Conservation (phyloP, 2,888 invertebrate species). For the Mantis religiosa region DNA sequence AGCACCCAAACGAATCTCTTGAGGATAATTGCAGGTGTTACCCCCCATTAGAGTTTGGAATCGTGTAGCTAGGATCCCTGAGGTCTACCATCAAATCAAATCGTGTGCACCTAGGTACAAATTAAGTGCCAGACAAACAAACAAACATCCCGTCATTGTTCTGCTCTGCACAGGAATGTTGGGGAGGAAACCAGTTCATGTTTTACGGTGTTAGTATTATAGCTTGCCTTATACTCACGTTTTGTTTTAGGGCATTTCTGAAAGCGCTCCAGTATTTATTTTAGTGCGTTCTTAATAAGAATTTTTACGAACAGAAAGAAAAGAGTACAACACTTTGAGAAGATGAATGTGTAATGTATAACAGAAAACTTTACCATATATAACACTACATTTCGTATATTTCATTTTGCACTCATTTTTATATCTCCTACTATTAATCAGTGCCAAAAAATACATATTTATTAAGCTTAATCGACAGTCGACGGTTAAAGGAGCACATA, state of each 20-base stretch:
- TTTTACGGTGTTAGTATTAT: background rate
- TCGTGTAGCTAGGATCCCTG: background rate
- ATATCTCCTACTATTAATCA: no score
- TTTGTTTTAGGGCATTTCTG: background rate
- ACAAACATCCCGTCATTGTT: background rate
- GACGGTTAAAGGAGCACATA: no score
- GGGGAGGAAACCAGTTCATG: background rate
- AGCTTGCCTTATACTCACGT: background rate
- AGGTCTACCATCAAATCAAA: background rate
- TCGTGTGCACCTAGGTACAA: background rate
- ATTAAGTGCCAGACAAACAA: background rate
- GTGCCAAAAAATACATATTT: no score
- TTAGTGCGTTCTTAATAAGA: background rate
- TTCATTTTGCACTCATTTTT: no score
- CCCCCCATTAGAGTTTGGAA: background rate
- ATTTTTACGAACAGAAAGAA: background rate
- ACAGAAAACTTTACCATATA: no score
- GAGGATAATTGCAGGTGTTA: background rate
- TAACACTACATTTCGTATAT: no score
- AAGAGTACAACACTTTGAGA: no score
- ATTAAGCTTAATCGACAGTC: no score
- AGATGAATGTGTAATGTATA: no score
- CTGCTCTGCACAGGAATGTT: background rate
- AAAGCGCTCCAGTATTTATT: background rate
- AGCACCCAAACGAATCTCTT: background rate